Evolutionary conservation across 2,113 vertebrate species (phyloP), one percentile per base, ranked within the genome.

Genomic region (Phaetusa simplex): DNA sequence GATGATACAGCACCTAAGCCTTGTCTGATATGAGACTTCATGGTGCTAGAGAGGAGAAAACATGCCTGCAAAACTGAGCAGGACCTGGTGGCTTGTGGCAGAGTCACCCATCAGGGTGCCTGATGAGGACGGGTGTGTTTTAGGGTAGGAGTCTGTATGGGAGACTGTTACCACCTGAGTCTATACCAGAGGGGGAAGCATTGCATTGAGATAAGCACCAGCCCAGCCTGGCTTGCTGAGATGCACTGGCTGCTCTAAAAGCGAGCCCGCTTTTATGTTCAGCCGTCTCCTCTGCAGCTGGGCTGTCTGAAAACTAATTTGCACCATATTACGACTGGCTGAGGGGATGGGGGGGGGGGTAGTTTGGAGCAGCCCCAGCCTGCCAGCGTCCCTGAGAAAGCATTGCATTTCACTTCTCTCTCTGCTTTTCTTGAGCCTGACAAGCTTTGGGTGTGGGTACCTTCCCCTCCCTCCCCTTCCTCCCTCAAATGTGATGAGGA

Each of bases 11-110:
- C 55, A 67, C 52, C 13, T 3, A 18, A 74, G 2, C 38, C 11
- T 16, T 5, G 5, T 22, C 82, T 30, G 53, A 7, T 21, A 11
- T 1, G 19, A 17, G 24, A 9, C 21, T 6, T 21, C 2, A 11
- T 14, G n/a, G 20, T 8, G 13, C 32, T 38, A 1, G 8, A 36
- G 26, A 24, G 43, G 7, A 26, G 16, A 43, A n/a, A 65, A 3
- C 6, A 2, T 1, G 0, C 5, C 21, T 24, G 12, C 5, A 13
- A 27, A 71, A 23, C 59, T 0, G 7, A 55, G n/a, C 64, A 2
- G 40, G 8, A 58, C 50, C 34, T 49, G 14, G 7, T 32, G 62
- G 52, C 62, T 66, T 24, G 34, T 4, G 18, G 13, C 3, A 2
- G 20, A 45, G 91, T 6, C 2, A 17, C 38, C 14, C 17, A 1